phyloP scores from a whole-genome alignment of 2,113 vertebrate species.

The Oncorhynchus gorbuscha region DNA sequence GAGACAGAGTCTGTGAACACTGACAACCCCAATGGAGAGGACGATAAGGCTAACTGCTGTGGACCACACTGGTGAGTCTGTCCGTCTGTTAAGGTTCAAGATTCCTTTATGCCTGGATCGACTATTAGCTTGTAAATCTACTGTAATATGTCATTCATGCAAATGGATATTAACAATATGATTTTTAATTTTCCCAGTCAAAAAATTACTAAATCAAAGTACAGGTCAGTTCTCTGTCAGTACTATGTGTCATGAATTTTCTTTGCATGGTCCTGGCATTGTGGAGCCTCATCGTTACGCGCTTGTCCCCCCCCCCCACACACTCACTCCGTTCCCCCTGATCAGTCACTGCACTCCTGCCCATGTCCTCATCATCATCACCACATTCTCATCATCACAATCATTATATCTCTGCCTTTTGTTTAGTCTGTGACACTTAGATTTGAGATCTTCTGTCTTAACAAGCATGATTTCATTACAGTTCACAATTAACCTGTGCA shows the following conservation, averaged over 20 bases:
- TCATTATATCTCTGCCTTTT: background rate
- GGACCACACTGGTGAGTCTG: slow-evolving; percentile 83
- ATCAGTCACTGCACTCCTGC: background rate
- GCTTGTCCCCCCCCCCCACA: too few relatives aligned
- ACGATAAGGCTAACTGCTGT: slow-evolving; percentile 81
- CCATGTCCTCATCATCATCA: background rate
- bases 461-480: too few relatives aligned
- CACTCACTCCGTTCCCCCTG: background rate
- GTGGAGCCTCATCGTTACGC: too few relatives aligned
- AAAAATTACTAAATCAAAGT: slow-evolving; percentile 96
- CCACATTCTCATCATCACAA: background rate
- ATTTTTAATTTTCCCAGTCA: slow-evolving; percentile 80
- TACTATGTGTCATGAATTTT: too few relatives aligned
- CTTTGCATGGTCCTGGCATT: too few relatives aligned
- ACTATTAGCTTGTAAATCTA: background rate
- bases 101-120: background rate
- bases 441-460: too few relatives aligned
- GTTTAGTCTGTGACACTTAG: too few relatives aligned
- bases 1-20: slow-evolving; percentile 94
- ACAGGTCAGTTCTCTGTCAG: slow-evolving; percentile 84
- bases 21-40: slow-evolving; percentile 84
- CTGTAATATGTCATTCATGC: background rate
- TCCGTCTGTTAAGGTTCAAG: background rate
- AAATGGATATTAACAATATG: slow-evolving; percentile 26
- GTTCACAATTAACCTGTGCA: too few relatives aligned